Base-by-base conservation (phyloP, 1,140 invertebrate species). In the Dreissena rostriformis region DNA sequence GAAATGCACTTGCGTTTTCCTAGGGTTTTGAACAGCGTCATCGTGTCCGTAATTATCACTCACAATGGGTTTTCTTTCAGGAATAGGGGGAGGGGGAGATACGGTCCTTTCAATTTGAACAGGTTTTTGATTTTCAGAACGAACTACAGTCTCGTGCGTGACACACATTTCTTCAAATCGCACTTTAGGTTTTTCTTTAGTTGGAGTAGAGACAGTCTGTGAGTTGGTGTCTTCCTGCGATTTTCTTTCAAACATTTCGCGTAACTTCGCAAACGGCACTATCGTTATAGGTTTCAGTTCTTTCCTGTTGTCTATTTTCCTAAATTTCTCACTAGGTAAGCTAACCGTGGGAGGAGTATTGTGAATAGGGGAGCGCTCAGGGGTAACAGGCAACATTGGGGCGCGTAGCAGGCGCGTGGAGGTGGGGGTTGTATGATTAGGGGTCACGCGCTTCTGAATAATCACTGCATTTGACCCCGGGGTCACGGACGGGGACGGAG, bases 191-290 rank as follows among this genome's bases (percentile, higher is more conserved):
- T 75, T 82, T 55, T 82, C 80, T 28, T 82, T 82, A 11, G 80
- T 82, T 0, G 80, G 80, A 52, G 53, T 74, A 10, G 71, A 67
- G 19, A 66, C 55, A 39, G 39, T 39, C 1, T 57, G 57, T 5
- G 39, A 63, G 39, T 72, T 71, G 10, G 80, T 26, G 28, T 84
- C 74, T 28, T 70, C 49, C 72, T 81, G 76, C n/a, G 86, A 71
- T 70, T 88, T 91, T 26, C 82, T 86, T 85, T 92, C 91, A 84
- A 92, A 92, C 90, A 91, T 92, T 75, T 90, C 89, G 19, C 91
- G 81, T 22, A 92, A 81, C 82, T 91, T 86, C 74, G 87, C 87
- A 80, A 92, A 92, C 74, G 91, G 90, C 72, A 92, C 90, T 74
- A 92, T 91, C 17, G 91, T 89, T 57, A 92, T 91, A 29, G 90